Evolutionary conservation across 2,113 vertebrate species (phyloP).

Genomic region (Vombatus ursinus): DNA sequence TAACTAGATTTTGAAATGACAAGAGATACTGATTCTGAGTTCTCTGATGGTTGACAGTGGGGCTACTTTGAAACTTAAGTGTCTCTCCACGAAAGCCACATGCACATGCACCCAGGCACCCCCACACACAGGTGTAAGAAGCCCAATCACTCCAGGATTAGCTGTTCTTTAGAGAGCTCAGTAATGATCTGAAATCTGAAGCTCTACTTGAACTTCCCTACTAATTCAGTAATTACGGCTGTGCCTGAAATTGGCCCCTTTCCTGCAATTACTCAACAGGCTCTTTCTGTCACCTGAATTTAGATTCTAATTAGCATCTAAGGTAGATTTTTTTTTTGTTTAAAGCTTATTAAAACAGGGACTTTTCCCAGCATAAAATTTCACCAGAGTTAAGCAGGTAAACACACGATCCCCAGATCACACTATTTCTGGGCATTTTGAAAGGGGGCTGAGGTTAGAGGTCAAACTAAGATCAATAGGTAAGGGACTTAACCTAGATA

Average conservation of each 20-base stretch:
- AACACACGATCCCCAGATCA: slow-evolving; percentile 59
- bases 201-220: slow-evolving; percentile 94
- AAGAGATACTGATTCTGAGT: slow-evolving; percentile 54
- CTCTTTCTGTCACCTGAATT: slow-evolving; percentile 88
- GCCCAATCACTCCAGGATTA: slow-evolving; percentile 86
- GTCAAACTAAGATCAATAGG: slow-evolving; percentile 50
- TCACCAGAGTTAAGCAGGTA: slow-evolving; percentile 72
- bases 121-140: slow-evolving; percentile 82
- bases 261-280: slow-evolving; percentile 88
- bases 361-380: slow-evolving; percentile 85
- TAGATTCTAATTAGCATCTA: slow-evolving; percentile 90
- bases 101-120: slow-evolving; percentile 40
- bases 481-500: slow-evolving; percentile 47
- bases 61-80: slow-evolving; percentile 79
- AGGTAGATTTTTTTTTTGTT: slow-evolving; percentile 88
- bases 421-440: slow-evolving; percentile 56
- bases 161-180: slow-evolving; percentile 91
- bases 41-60: slow-evolving; percentile 59
- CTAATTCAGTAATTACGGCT: slow-evolving; percentile 99
- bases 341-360: slow-evolving; percentile 81
- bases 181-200: slow-evolving; percentile 94
- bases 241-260: slow-evolving; percentile 88
- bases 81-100: slow-evolving; percentile 68
- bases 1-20: slow-evolving; percentile 63
- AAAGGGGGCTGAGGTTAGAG: slow-evolving; percentile 60